Evolutionary conservation across 2,113 vertebrate species (phyloP), one percentile per base, ranked within the genome.

Genomic region (Heterochromis multidens): DNA sequence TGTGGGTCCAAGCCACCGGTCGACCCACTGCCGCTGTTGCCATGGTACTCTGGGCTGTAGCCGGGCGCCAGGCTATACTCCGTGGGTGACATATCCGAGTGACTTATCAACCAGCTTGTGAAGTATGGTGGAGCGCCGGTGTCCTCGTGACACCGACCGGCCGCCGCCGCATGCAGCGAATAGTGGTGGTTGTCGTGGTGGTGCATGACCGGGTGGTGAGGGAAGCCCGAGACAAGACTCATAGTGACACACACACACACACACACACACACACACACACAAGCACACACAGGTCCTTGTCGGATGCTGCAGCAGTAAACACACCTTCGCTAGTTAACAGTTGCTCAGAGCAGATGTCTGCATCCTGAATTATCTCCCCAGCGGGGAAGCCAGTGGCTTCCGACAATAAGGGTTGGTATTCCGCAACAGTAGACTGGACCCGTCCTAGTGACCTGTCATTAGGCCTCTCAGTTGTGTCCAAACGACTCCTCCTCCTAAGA

Each of bases 191-290:
- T 86, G 85, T 98, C 97, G 89, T 99, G 98, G 95, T 99, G 98
- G 95, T 99, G 98, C 94, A 99, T 97, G 96, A 97, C 97, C 52
- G 98, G 96, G 94, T 98, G 98, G 97, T 98, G 98, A 91, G 98
- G 97, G 88, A 98, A 99, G 83, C 98, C 98, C 90, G 98, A 97
- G 17, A 98, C 98, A 33, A 99, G 93, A 97, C 98, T 99, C 98
- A 99, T 99, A 27, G 93, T 96, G 83, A 81, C 83, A 61, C 82
- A 74, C 76, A 3, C 74, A 9, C 49, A 27, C 79, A 33, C 83
- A 23, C 59, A 0, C 79, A 3, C 49, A 21, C 79, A 16, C 80
- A 25, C 46, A 19, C 82, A 40, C 82, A 19, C 82, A 2, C 79
- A 1, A 82, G 2, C 14, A 37, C 57, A 33, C 78, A 5, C 52